Conservation (phyloP, 2,797 vertebrate species). For the Xyrichtys novacula region DNA sequence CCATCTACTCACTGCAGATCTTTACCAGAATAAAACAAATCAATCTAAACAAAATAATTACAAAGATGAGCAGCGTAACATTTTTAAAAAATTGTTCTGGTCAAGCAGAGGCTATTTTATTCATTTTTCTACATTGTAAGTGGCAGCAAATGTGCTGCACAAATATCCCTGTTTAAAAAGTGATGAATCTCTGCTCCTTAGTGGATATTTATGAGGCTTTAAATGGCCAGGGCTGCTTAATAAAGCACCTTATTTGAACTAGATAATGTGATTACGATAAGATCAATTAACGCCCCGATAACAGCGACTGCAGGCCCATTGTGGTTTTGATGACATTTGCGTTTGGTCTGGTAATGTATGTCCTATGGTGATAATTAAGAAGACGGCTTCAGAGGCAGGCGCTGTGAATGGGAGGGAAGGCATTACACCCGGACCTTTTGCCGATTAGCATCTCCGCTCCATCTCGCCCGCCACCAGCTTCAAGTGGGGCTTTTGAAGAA, state of each 20-base stretch:
- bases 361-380: constrained; percentile 84
- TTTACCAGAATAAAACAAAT: too few relatives aligned
- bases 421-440: constrained; percentile 80
- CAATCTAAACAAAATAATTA: too few relatives aligned
- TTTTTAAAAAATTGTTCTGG: too few relatives aligned
- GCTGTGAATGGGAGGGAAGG: constrained; percentile 74
- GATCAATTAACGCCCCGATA: constrained; percentile 77
- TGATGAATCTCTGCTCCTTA: constrained; percentile 32
- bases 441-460: constrained; percentile 78
- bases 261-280: constrained; percentile 77
- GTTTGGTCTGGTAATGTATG: constrained; percentile 80
- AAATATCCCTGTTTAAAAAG: constrained; percentile 29
- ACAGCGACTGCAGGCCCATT: constrained; percentile 63
- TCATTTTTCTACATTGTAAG: neutral
- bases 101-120: neutral
- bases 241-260: constrained; percentile 75
- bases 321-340: constrained; percentile 79
- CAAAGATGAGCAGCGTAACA: too few relatives aligned
- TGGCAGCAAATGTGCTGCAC: constrained; percentile 15
- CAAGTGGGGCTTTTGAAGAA: constrained; percentile 83
- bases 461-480: constrained; percentile 70
- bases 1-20: too few relatives aligned
- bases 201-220: constrained; percentile 59
- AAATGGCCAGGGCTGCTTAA: constrained; percentile 61
- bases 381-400: constrained; percentile 70